A percentile compares a stretch with the other conserved stretches of the same genome.
These are phyloP conservation scores for Austrofundulus limnaeus DNA, from an alignment of 2,113 vertebrate species.

Conservation along the genomic window DNA sequence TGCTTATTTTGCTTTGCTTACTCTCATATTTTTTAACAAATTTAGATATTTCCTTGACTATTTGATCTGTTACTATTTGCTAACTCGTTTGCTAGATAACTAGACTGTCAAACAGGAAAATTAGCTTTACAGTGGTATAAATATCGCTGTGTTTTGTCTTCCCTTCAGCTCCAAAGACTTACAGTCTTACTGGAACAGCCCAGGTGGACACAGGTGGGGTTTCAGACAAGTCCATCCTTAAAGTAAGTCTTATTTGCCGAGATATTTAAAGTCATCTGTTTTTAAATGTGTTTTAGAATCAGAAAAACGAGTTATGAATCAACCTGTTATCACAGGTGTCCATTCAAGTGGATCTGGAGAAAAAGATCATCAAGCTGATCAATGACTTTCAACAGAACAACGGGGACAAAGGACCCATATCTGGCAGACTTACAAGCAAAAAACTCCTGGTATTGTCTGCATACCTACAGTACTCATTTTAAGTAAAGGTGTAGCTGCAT, in stretches of 20 bases:
- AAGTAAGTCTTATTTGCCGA: conserved; percentile 70
- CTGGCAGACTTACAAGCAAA: conserved; percentile 91
- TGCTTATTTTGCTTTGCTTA: too few species aligned
- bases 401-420: conserved; percentile 87
- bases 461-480: background rate
- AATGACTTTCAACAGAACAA: conserved; percentile 90
- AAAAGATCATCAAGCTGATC: conserved; percentile 90
- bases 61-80: background rate
- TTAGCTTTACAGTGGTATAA: background rate
- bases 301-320: background rate
- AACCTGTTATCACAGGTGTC: conserved; percentile 77
- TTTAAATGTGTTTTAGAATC: background rate
- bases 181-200: conserved; percentile 85
- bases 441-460: conserved; percentile 85
- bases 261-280: background rate
- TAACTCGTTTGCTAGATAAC: background rate
- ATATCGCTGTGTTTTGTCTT: background rate
- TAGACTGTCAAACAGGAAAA: background rate
- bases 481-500: too few species aligned
- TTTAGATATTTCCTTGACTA: too few species aligned
- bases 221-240: conserved; percentile 91
- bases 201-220: conserved; percentile 80
- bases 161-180: conserved; percentile 90
- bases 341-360: conserved; percentile 90
- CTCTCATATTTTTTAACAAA: too few species aligned